These are phyloP conservation scores for Abrostola triplasia DNA, from an alignment of 2,888 invertebrate species.

Conservation along the genomic window DNA sequence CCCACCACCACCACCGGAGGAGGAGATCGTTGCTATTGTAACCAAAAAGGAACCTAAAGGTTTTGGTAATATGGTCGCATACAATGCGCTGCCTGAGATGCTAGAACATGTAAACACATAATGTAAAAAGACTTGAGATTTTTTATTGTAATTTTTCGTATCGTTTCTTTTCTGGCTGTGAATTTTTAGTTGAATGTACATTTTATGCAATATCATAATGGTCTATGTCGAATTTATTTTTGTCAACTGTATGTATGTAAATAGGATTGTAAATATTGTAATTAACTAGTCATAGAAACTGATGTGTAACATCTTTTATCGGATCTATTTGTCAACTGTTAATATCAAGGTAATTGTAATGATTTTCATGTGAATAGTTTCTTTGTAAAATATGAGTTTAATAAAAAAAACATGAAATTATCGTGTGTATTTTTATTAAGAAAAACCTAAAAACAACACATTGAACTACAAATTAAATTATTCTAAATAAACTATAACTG, in stretches of 20 bases:
- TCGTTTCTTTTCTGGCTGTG: constrained; percentile 71
- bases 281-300: constrained; percentile 60
- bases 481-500: too few species aligned
- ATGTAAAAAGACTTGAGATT: constrained; percentile 60
- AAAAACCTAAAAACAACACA: background rate
- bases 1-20: constrained; percentile 81
- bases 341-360: constrained; percentile 82
- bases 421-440: constrained; percentile 23
- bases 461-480: too few species aligned
- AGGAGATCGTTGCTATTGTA: constrained; percentile 85
- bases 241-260: constrained; percentile 65
- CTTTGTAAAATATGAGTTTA: constrained; percentile 85
- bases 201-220: constrained; percentile 59
- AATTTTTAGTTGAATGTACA: constrained; percentile 46
- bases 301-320: constrained; percentile 85
- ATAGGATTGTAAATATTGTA: constrained; percentile 68
- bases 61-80: constrained; percentile 86
- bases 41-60: constrained; percentile 86
- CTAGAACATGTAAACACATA: constrained; percentile 82
- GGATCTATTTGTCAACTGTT: constrained; percentile 81
- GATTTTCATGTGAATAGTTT: constrained; percentile 85
- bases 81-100: constrained; percentile 86
- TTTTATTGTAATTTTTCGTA: constrained; percentile 45
- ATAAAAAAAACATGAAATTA: constrained; percentile 72
- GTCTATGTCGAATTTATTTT: constrained; percentile 69